phyloP scores from a whole-genome alignment of 2,113 vertebrate genomes.

The Pseudorasbora parva region DNA sequence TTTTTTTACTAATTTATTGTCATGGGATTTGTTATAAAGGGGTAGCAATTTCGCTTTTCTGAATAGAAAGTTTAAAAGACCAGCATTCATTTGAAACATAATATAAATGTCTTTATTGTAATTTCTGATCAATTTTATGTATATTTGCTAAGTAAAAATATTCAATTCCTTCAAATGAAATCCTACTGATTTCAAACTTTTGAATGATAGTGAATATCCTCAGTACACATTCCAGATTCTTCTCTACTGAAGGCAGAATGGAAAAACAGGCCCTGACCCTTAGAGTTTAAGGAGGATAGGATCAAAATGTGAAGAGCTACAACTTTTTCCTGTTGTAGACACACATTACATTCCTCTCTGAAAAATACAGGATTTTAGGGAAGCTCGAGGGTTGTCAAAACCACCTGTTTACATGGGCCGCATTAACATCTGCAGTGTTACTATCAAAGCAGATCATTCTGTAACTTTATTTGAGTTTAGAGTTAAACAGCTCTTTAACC shows the following conservation, averaged over 20 bases:
- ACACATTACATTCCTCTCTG: neutral
- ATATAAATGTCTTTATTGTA: neutral
- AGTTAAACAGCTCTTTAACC: neutral
- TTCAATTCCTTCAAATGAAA: neutral
- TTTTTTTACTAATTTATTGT: neutral
- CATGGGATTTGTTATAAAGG: neutral
- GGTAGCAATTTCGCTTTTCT: neutral
- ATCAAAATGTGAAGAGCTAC: neutral
- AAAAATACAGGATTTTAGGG: neutral
- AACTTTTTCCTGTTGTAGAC: neutral
- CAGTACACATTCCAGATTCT: neutral
- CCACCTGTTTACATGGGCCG: neutral
- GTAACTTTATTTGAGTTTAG: conserved; percentile 2
- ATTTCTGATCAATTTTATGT: neutral
- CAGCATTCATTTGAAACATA: neutral
- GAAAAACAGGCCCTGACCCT: neutral
- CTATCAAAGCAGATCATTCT: neutral
- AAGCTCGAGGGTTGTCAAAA: neutral
- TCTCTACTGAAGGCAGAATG: neutral
- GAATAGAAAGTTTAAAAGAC: neutral
- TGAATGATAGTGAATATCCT: neutral
- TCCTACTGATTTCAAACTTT: neutral
- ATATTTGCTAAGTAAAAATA: neutral
- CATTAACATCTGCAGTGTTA: neutral
- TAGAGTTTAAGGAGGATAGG: neutral